Percentiles rank a stretch among this genome's conserved stretches.
Conservation (phyloP, 2,888 invertebrate genomes). For the Agrotis clavis region DNA sequence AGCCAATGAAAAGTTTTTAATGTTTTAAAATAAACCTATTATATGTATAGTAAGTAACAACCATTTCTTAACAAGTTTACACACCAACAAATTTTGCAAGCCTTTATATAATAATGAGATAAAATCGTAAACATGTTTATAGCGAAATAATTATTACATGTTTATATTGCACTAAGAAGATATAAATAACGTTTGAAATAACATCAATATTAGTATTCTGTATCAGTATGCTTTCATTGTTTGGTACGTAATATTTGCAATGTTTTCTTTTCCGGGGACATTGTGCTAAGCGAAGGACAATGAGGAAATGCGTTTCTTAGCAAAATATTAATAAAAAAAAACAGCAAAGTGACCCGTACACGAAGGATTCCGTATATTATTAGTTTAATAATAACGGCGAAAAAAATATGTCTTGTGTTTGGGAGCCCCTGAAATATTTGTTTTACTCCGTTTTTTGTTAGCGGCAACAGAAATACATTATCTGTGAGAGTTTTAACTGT, state of each 20-base stretch:
- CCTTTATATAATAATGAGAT: constrained; percentile 21
- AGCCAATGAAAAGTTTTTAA: too few relatives aligned
- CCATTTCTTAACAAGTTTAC: background rate
- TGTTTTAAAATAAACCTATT: too few relatives aligned
- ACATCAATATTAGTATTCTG: constrained; percentile 31
- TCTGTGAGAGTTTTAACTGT: too few relatives aligned
- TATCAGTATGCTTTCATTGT: constrained; percentile 2
- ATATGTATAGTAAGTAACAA: background rate
- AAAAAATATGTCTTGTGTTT: too few relatives aligned
- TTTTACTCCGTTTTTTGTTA: too few relatives aligned
- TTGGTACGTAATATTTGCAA: constrained; percentile 1
- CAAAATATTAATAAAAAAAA: too few relatives aligned
- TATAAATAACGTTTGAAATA: constrained; percentile 32
- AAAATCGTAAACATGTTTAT: constrained; percentile 43
- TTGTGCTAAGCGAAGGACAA: background rate
- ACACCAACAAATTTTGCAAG: background rate
- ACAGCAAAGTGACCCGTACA: too few relatives aligned
- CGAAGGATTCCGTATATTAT: too few relatives aligned
- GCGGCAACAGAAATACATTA: too few relatives aligned
- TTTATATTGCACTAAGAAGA: constrained; percentile 7
- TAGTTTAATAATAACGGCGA: too few relatives aligned
- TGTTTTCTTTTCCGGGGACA: constrained; percentile 2
- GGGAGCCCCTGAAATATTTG: too few relatives aligned
- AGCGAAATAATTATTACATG: constrained; percentile 17
- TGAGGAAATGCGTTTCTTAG: too few relatives aligned